Conservation (phyloP, 2,888 invertebrate genomes). For the Deladenus siricidicola region DNA sequence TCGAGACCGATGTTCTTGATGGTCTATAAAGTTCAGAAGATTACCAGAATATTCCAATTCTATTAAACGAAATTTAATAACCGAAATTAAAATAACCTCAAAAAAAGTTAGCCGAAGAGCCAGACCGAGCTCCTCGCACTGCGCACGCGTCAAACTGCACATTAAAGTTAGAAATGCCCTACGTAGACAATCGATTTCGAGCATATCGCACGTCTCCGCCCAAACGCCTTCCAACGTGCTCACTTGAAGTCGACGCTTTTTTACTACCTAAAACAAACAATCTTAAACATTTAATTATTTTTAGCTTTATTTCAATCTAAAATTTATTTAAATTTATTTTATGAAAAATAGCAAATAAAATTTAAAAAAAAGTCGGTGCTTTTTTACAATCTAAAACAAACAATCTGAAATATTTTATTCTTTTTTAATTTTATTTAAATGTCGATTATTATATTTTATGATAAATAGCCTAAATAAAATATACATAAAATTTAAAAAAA, state of each 20-base stretch:
- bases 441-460: too few species aligned
- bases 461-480: too few species aligned
- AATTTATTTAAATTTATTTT: too few species aligned
- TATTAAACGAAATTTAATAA: not conserved
- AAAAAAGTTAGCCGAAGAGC: conserved; percentile 35
- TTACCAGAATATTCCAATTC: too few species aligned
- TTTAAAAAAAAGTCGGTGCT: conserved; percentile 25
- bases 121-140: conserved; percentile 32
- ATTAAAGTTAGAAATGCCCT: conserved; percentile 22
- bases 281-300: too few species aligned
- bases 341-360: too few species aligned
- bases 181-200: conserved; percentile 15
- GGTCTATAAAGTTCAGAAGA: conserved; percentile 6
- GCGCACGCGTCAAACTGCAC: conserved; percentile 30
- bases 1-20: conserved; percentile 27
- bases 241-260: conserved; percentile 31
- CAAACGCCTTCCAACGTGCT: conserved; percentile 35
- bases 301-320: too few species aligned
- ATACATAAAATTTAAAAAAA: too few species aligned
- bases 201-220: conserved; percentile 30
- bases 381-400: conserved; percentile 13
- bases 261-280: conserved; percentile 9
- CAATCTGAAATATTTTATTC: too few species aligned
- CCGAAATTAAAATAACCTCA: conserved; percentile 16
- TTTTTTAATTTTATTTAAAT: too few species aligned